Conservation (phyloP, 1,140 invertebrate genomes). For the Anastatus disparis region DNA sequence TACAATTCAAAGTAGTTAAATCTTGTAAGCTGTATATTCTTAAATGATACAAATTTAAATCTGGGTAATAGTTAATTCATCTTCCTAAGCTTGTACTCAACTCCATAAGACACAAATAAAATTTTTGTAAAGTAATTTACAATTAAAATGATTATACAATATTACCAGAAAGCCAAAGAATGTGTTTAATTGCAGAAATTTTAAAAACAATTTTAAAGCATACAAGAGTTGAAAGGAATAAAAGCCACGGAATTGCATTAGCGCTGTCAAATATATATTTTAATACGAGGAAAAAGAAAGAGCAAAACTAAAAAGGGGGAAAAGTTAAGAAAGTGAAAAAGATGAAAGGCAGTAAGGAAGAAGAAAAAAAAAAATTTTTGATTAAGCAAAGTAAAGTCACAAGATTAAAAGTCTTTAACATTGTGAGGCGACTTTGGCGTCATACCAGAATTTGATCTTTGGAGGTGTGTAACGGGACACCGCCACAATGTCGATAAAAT, state of each 20-base stretch:
- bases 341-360: background rate
- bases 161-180: no score
- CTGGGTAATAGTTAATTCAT: no score
- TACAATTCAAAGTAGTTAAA: background rate
- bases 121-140: no score
- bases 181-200: no score
- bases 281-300: slow-evolving; percentile 2
- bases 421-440: slow-evolving; percentile 43
- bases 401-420: slow-evolving; percentile 36
- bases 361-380: background rate
- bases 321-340: background rate
- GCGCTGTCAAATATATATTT: background rate
- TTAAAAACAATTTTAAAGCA: no score
- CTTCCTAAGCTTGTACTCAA: no score
- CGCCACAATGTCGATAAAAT: slow-evolving; percentile 26
- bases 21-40: background rate
- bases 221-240: no score
- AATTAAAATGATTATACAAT: no score
- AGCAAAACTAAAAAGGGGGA: background rate
- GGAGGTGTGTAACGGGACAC: slow-evolving; percentile 30
- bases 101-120: no score
- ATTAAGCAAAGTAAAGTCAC: slow-evolving; percentile 34
- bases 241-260: no score
- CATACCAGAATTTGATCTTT: slow-evolving; percentile 42
- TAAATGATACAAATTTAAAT: no score